These are phyloP conservation scores for Physella acuta DNA, from an alignment of 1,140 invertebrate species.

Conservation along the genomic window DNA sequence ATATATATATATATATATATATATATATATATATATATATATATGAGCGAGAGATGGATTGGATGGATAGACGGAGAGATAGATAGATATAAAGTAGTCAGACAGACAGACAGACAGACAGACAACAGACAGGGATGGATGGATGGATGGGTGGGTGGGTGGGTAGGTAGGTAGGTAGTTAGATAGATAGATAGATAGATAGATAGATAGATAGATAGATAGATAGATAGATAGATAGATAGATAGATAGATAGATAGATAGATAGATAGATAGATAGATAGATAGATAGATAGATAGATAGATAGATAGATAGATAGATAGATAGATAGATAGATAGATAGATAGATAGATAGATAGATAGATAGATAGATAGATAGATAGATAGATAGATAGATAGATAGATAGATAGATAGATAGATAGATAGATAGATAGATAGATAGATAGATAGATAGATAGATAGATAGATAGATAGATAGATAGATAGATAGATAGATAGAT, in stretches of 20 bases:
- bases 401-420: neutral
- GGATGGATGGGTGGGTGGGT: neutral
- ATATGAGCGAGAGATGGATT: too few relatives aligned
- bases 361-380: neutral
- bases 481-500: constrained; percentile 4
- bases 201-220: neutral
- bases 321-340: neutral
- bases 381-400: neutral
- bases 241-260: neutral
- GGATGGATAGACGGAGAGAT: neutral
- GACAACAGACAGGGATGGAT: neutral
- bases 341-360: neutral
- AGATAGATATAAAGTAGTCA: neutral
- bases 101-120: neutral
- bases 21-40: too few relatives aligned
- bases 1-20: too few relatives aligned
- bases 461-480: constrained; percentile 1
- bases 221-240: neutral
- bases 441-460: neutral
- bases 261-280: neutral
- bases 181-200: neutral
- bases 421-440: neutral
- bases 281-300: neutral
- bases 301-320: neutral
- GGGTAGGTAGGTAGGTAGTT: neutral